Base-by-base conservation (phyloP, 2,797 vertebrate genomes). In the Helicolenus hilgendorfi region DNA sequence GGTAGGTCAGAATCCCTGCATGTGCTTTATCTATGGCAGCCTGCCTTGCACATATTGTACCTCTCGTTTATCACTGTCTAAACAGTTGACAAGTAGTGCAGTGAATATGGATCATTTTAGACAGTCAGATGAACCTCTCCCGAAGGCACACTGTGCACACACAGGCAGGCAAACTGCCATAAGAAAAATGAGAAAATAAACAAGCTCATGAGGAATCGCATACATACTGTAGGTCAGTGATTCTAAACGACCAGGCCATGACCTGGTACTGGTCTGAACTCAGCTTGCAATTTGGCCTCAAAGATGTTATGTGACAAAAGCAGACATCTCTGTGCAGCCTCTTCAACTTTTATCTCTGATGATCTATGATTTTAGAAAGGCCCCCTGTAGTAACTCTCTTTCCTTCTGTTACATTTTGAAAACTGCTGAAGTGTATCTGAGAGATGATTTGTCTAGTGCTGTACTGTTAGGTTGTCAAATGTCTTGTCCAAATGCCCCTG, bases 51-150 rank as follows among this genome's bases (percentile, higher is more conserved):
- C 86, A 84, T 79, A 76, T 81, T 89, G 87, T 87, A 64, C 60
- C 64, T 36, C 85, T 94, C 92, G 58, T 96, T 91, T 84, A 94
- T 96, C 96, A 94, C 85, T 92, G 91, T 95, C 95, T 70, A 72
- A 88, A 86, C 84, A 59, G 87, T 35, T 93, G 93, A 94, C 92
- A 94, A 84, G 91, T 18, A 53, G 67, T 68, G 73, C 88, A 86
- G 91, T 93, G 88, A 85, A 89, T 94, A 94, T 95, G 95, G 94
- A 96, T 96, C 93, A 95, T 93, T 87, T 92, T 60, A 78, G 91
- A 93, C 92, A 91, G 91, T 90, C 90, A 90, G 86, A 86, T 92
- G 81, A 89, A 85, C 83, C 63, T 49, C 84, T 94, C 90, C 93
- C 86, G 94, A 83, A 86, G 58, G 87, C 60, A 69, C 70, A 68